Percentiles rank a stretch among this genome's conserved stretches.
phyloP scores from a whole-genome alignment of 2,888 invertebrate species.

The Palloptera scutellata region DNA sequence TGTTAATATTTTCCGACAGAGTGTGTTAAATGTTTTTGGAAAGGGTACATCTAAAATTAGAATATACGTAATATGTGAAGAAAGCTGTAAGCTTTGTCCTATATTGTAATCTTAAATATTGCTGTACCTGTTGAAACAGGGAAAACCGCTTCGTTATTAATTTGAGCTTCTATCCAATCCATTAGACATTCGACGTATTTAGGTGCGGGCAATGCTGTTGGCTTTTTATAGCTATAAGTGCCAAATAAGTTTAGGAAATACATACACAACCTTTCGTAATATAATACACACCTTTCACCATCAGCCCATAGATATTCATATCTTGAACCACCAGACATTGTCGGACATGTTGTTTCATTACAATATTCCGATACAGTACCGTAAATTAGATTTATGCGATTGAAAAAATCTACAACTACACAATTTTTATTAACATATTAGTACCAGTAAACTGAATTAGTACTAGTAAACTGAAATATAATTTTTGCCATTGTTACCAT shows the following conservation, averaged over 20 bases:
- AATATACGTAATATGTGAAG: neutral
- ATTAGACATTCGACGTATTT: slow-evolving; percentile 84
- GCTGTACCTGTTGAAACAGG: slow-evolving; percentile 73
- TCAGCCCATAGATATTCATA: slow-evolving; percentile 94
- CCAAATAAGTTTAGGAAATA: neutral
- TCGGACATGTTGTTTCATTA: slow-evolving; percentile 82
- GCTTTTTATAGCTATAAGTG: slow-evolving; percentile 71
- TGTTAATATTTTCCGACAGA: slow-evolving; percentile 87
- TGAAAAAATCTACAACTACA: slow-evolving; percentile 92
- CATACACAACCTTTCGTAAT: too few species aligned
- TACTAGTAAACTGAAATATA: neutral
- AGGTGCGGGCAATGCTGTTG: slow-evolving; percentile 82
- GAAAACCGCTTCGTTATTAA: slow-evolving; percentile 87
- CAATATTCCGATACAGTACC: slow-evolving; percentile 89
- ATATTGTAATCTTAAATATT: neutral
- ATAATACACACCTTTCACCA: slow-evolving; percentile 70
- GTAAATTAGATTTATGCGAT: slow-evolving; percentile 90
- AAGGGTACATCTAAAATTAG: slow-evolving; percentile 77
- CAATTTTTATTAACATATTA: neutral
- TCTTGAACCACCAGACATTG: slow-evolving; percentile 88
- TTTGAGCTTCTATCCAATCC: slow-evolving; percentile 92
- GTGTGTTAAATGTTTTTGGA: slow-evolving; percentile 80
- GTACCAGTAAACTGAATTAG: neutral
- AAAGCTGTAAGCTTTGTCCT: neutral
- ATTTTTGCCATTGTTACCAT: slow-evolving; percentile 70